Evolutionary conservation across 2,113 vertebrate species (phyloP), one percentile per base, ranked within the genome.

Genomic region (Dicentrarchus labrax): DNA sequence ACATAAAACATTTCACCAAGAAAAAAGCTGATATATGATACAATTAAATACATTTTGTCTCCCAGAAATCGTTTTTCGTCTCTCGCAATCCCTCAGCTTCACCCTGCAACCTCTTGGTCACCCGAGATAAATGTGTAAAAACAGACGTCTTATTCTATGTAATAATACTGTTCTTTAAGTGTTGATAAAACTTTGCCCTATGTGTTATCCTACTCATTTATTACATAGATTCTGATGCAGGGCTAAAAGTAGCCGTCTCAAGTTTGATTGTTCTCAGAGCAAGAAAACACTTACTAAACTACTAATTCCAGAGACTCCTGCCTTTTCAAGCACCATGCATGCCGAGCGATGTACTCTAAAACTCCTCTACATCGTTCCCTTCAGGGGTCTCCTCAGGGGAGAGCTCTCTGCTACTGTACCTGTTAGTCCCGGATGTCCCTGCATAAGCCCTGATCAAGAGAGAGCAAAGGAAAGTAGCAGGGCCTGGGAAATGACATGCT

Each of bases 401-500:
- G 36, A 54, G 24, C 70, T 70, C 56, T 38, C 50, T 53, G 65
- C 48, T 72, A 11, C 61, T 77, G 45, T 51, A 85, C 68, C 76
- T 71, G 39, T 51, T 71, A 36, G 56, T 82, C 50, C 51, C 54
- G 51, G n/a, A 38, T 61, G 66, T 68, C 51, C 68, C 66, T 12
- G 10, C 67, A 15, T 0, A 5, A 74, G 50, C 30, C 19, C 66
- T 43, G 74, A 53, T 86, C 59, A 47, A 54, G 19, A 36, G 15
- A 22, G 61, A 69, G 71, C 17, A 72, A 45, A 39, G 22, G 13
- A 36, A 59, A 38, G 62, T 7, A 80, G 53, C 56, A 22, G 59
- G 66, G 38, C 50, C 75, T 6, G 69, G 73, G 67, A 80, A 68
- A 80, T 60, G 53, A 77, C 60, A 61, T 16, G 73, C 85, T 84